These are phyloP conservation scores for Diploscapter pachys DNA, from an alignment of 1,140 invertebrate species.

Conservation along the genomic window DNA sequence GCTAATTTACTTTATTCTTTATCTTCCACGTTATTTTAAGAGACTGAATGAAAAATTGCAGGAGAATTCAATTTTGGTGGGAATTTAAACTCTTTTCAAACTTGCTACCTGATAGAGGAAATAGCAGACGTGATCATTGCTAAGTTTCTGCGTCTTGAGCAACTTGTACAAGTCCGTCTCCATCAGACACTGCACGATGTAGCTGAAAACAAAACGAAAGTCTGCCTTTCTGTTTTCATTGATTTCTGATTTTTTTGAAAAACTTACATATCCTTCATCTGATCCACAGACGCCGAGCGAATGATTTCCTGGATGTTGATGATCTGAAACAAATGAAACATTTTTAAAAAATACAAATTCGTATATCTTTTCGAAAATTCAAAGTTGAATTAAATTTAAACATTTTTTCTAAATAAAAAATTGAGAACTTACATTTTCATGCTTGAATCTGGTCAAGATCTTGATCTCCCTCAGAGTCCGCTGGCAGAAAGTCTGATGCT, in stretches of 20 bases:
- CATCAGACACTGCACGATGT: constrained; percentile 99
- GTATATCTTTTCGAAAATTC: constrained; percentile 5
- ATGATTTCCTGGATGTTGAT: constrained; percentile 99
- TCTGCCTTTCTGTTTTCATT: background rate
- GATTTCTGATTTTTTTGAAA: background rate
- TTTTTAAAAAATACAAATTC: constrained; percentile 27
- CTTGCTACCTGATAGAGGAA: constrained; percentile 75
- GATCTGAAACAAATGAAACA: constrained; percentile 71
- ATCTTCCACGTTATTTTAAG: too few species aligned
- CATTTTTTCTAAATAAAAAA: constrained; percentile 12
- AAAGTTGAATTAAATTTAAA: background rate
- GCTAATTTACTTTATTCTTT: too few species aligned
- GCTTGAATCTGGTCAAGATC: constrained; percentile 97
- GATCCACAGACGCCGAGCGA: constrained; percentile 84
- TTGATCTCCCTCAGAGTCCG: constrained; percentile 97
- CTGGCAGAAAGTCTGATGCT: constrained; percentile 99
- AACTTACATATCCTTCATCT: constrained; percentile 89
- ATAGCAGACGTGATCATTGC: constrained; percentile 99
- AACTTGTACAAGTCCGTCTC: constrained; percentile 99
- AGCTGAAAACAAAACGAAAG: constrained; percentile 62
- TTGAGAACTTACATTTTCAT: constrained; percentile 85
- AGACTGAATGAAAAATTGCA: background rate
- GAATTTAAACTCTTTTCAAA: background rate
- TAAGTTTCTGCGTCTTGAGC: constrained; percentile 92
- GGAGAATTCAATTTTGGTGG: too few species aligned